phyloP scores from a whole-genome alignment of 2,888 invertebrate genomes.

The Yponomeuta sedellus region DNA sequence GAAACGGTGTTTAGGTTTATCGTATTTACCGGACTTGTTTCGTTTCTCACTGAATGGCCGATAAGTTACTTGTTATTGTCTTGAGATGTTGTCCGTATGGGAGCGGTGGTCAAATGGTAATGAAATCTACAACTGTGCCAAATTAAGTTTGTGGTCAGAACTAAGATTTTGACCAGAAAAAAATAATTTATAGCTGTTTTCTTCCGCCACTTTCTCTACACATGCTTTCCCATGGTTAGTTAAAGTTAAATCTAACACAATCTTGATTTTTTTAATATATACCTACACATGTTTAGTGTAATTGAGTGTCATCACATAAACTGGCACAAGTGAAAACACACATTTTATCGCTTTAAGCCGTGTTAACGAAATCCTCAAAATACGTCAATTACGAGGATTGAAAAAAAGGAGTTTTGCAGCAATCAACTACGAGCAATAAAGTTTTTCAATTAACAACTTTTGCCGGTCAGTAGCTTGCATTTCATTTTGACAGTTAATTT shows the following conservation, averaged over 20 bases:
- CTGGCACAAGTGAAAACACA: neutral
- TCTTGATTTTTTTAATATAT: neutral
- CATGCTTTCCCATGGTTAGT: neutral
- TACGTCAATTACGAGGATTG: neutral
- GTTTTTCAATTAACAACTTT: conserved; percentile 41
- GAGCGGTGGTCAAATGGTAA: neutral
- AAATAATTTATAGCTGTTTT: neutral
- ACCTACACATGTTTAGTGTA: neutral
- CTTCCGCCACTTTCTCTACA: neutral
- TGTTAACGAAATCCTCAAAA: neutral
- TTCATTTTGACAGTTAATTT: conserved; percentile 4
- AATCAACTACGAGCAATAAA: conserved; percentile 44
- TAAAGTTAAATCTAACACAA: too few relatives aligned
- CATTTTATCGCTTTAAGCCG: neutral
- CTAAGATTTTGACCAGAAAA: neutral
- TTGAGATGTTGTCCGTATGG: neutral
- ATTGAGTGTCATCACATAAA: neutral
- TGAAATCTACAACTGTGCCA: neutral
- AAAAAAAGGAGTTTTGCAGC: conserved; percentile 26
- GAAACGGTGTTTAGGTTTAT: too few relatives aligned
- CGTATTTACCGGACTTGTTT: too few relatives aligned
- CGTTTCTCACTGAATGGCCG: too few relatives aligned
- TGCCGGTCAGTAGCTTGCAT: conserved; percentile 31
- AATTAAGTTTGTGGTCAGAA: neutral
- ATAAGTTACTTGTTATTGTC: too few relatives aligned